Percentiles rank a stretch among this genome's conserved stretches.
phyloP scores from a whole-genome alignment of 2,797 vertebrate species.

The Coluber constrictor region DNA sequence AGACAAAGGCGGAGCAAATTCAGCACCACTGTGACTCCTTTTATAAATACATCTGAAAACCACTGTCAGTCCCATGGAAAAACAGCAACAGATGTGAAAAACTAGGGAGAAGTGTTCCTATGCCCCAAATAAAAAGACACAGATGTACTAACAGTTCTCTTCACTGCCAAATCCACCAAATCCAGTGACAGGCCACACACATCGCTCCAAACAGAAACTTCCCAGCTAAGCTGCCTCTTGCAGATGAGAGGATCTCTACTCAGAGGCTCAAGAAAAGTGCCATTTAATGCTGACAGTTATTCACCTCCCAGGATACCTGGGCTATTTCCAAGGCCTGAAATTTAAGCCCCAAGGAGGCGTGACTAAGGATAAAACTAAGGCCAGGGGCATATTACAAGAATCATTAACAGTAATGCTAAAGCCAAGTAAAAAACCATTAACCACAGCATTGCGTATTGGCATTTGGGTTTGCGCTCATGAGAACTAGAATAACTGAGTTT shows the following conservation, averaged over 20 bases:
- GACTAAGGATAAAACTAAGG: background rate
- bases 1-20: background rate
- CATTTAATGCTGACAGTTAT: background rate
- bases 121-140: conserved; percentile 12
- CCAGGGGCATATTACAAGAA: background rate
- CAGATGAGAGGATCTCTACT: background rate
- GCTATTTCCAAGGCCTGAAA: background rate
- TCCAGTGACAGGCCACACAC: background rate
- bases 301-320: background rate
- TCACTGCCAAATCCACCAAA: conserved; percentile 6
- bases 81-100: background rate
- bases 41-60: conserved; percentile 18
- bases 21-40: background rate
- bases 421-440: background rate
- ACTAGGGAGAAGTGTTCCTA: conserved; percentile 18
- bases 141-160: background rate
- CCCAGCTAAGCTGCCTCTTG: background rate
- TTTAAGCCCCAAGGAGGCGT: background rate
- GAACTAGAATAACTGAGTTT: background rate
- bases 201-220: background rate
- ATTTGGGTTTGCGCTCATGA: background rate
- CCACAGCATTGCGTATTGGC: background rate
- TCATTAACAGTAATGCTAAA: background rate
- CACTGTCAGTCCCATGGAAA: background rate
- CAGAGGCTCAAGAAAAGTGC: background rate